Conservation (phyloP, 2,888 invertebrate genomes). For the Drosophila fungiperda region DNA sequence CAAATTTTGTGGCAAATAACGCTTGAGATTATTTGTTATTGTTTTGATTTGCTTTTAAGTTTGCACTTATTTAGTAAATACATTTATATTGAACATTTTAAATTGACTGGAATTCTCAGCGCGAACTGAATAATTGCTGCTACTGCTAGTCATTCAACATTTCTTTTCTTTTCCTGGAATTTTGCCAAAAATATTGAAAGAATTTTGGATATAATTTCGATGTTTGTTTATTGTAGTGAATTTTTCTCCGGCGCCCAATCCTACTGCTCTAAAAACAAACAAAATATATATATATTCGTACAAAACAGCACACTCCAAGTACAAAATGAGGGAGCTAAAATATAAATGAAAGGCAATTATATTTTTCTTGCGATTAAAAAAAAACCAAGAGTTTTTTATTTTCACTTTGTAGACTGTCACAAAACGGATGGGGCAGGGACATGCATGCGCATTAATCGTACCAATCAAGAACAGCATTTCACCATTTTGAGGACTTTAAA, state of each 20-base stretch:
- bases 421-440: conserved; percentile 16
- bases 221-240: conserved; percentile 23
- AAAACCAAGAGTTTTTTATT: neutral
- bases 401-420: neutral
- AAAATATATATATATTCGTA: neutral
- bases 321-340: neutral
- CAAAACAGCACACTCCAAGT: conserved; percentile 1
- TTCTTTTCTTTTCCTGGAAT: neutral
- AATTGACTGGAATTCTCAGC: conserved; percentile 2
- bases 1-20: conserved; percentile 30
- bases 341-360: neutral
- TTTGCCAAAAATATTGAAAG: conserved; percentile 1
- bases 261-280: conserved; percentile 7
- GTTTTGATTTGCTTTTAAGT: conserved; percentile 35
- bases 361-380: conserved; percentile 3
- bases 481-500: conserved; percentile 5
- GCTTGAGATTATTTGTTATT: conserved; percentile 7
- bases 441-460: conserved; percentile 43
- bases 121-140: conserved; percentile 4
- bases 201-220: neutral
- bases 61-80: conserved; percentile 2
- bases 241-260: conserved; percentile 8
- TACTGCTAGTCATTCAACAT: neutral
- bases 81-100: conserved; percentile 13
- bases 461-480: conserved; percentile 22